Percentiles rank a stretch among this genome's conserved stretches.
Evolutionary conservation across 2,797 vertebrate species (phyloP).

Genomic region (Tolypeutes matacus): DNA sequence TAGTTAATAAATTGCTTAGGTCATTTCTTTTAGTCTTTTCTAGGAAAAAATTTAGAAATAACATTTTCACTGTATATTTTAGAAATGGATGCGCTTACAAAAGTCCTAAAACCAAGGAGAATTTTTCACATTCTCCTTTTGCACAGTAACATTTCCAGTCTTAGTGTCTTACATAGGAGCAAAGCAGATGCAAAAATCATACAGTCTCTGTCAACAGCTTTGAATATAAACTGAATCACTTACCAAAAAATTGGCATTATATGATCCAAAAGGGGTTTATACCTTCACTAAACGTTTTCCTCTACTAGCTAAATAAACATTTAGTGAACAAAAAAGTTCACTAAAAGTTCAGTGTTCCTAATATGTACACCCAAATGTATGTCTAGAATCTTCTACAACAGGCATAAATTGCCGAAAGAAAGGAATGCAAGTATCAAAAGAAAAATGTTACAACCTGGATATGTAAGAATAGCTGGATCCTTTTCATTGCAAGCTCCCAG

Average conservation of each 20-base stretch:
- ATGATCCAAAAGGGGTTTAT: background rate
- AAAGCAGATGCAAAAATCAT: constrained; percentile 35
- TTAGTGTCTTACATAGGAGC: background rate
- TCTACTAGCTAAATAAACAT: constrained; percentile 12
- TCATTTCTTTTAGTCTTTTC: constrained; percentile 1
- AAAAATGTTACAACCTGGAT: background rate
- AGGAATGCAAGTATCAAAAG: constrained; percentile 27
- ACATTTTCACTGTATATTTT: constrained; percentile 29
- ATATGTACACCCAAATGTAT: background rate
- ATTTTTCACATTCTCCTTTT: constrained; percentile 41
- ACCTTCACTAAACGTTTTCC: constrained; percentile 4
- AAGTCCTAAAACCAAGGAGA: background rate
- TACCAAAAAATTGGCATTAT: background rate
- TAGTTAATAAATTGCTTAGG: background rate
- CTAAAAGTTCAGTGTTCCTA: background rate
- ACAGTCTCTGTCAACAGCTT: background rate
- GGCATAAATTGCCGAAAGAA: background rate
- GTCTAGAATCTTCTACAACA: background rate
- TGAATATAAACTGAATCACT: constrained; percentile 52
- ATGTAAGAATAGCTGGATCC: background rate
- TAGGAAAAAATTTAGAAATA: background rate
- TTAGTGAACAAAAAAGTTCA: background rate
- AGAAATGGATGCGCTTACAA: background rate
- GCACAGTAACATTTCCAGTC: background rate
- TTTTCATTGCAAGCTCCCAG: constrained; percentile 1